Base-by-base conservation (phyloP, 2,797 vertebrate species). In the Rallus crepitans region DNA sequence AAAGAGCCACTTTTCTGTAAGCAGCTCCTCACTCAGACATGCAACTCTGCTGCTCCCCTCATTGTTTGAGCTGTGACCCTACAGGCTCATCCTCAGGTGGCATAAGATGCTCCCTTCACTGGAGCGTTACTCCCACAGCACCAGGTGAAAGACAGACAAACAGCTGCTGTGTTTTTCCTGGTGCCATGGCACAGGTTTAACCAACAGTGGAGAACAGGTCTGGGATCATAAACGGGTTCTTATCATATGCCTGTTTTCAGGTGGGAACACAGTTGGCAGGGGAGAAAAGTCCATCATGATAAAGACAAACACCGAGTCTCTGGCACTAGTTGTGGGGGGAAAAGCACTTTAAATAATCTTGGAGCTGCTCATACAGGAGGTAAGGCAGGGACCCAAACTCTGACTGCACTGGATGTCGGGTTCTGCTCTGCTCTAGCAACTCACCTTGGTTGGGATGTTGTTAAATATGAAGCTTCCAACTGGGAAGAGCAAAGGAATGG, bases 91-190 rank as follows among this genome's bases (percentile, higher is more conserved):
- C 76, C 71, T 59, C 31, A 0, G 6, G 63, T 4, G 78, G 37
- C 37, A 1, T 2, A 2, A 35, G 78, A 39, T 19, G 24, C 35
- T 48, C 48, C 2, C 11, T 9, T 25, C 27, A 2, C 0, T 1
- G 48, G 39, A 13, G 17, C 2, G 30, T 33, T 12, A 5, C 81
- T 35, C n/a, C 0, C 1, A 2, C 9, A 2, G 35, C 3, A 13
- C 45, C 35, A 15, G 65, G 3, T 3, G 45, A 15, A 37, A 7
- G 2, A 55, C 52, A 66, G 33, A 52, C 76, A 37, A 15, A 4
- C 24, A 7, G 39, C 31, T 12, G 53, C 4, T 28, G 55, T 4
- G 1, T 7, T 73, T 30, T 77, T n/a, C 77, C 56, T 13, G 3
- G 53, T 19, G 82, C 9, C 31, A 4, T 7, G 57, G 76, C 70